Base-by-base conservation (phyloP, 2,888 invertebrate species). In the Athalia rosae region DNA sequence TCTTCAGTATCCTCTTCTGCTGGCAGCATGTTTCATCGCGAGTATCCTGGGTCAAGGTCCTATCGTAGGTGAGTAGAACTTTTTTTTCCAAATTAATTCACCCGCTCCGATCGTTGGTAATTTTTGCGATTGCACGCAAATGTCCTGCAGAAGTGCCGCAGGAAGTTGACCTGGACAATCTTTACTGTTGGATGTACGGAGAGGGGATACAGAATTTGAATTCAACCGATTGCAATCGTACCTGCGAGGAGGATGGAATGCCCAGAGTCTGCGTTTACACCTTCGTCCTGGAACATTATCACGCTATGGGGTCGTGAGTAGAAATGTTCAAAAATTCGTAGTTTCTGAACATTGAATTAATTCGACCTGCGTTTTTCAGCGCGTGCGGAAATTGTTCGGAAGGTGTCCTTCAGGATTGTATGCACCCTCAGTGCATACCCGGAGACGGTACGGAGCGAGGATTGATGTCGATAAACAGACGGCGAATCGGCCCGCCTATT, bases 401-500 rank as follows among this genome's bases (percentile, higher is more conserved):
- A 71, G 85, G 87, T n/a, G 79, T 82, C 3, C 63, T 67, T 3
- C 81, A 87, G 1, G 91, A 91, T 82, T 92, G 92, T 80, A 81
- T 82, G 63, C 82, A 87, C n/a, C 89, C 89, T 1, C 91, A 92
- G 83, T 92, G 92, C 81, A 87, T 92, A 43, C 81, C 91, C 0
- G 91, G 89, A 0, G 91, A 92, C 83, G 92, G 92, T 2, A 82
- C 88, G 9, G 88, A 90, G 80, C 87, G 91, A 53, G 90, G 90
- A 0, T 85, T 92, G 3, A 87, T 91, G 80, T 87, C 90, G 9
- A 89, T 91, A 48, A 92, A 92, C 85, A 87, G 92, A 43, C 85
- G 88, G 81, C 82, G 92, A 53, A 91, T 92, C 0, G 92, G 92
- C 28, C 92, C 92, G 0, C 79, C 88, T 7, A 91, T 92, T 63